Base-by-base conservation (phyloP, 2,888 invertebrate genomes). In the Acronicta psi region DNA sequence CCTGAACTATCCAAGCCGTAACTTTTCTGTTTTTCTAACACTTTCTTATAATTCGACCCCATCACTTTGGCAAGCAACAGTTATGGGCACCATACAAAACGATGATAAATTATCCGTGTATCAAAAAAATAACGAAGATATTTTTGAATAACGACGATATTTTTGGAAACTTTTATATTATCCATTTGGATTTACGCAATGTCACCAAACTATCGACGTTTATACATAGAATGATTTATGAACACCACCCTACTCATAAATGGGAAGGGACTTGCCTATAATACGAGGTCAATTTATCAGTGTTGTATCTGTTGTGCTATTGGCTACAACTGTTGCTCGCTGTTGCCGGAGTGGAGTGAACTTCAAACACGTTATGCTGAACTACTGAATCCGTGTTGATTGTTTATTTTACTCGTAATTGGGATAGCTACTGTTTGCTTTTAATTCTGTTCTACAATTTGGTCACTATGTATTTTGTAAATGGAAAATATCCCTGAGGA, bases 341-440 rank as follows among this genome's bases (percentile, higher is more conserved):
- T 23, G 23, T 23, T 23, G 20, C 7, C 7, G 23, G 18, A 44
- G 44, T 56, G 54, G 31, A 40, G 47, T 23, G 37, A 75, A 60
- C 46, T 75, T 70, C 60, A 62, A 71, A 75, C 62, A 51, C 44
- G 41, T 34, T 43, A 46, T 40, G 44, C 40, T 16, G 31, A 57
- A 50, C 41, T 38, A 36, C 51, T 51, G 38, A 47, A 36, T 53
- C 40, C 20, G 37, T 11, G 40, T 40, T 47, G 16, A 31, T 25
- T 46, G 51, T 51, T 14, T 47, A 29, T 29, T 42, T 42, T 29
- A 29, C n/a, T 10, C n/a, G 42, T 59, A 56, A 67, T 63, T 60
- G 47, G 53, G 23, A 49, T 34, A 51, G 3, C 36, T 14, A 14
- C 36, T 50, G 34, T 54, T 57, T 49, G 49, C 40, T 50, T 53